Evolutionary conservation across 2,113 vertebrate species (phyloP).

Genomic region (Lates calcarifer): DNA sequence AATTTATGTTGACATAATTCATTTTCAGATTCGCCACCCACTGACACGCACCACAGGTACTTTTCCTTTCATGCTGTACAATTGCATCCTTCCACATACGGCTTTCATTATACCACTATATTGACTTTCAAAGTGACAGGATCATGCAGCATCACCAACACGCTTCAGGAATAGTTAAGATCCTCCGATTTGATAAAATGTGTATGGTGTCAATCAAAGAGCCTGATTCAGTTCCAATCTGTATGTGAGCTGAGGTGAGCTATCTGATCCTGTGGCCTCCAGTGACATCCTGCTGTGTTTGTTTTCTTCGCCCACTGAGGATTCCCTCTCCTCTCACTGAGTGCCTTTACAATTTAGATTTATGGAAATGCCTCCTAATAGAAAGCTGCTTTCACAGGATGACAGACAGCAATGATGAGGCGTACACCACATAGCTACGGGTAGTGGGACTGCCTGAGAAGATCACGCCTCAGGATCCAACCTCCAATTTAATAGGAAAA

Average conservation of each 20-base stretch:
- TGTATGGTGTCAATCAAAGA: conserved; percentile 68
- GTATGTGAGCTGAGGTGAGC: conserved; percentile 47
- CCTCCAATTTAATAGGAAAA: conserved; percentile 40
- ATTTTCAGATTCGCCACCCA: conserved; percentile 17
- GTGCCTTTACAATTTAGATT: conserved; percentile 83
- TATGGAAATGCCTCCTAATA: conserved; percentile 87
- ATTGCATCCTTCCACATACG: conserved; percentile 14
- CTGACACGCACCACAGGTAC: conserved; percentile 9
- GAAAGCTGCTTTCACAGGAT: conserved; percentile 83
- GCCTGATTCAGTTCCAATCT: conserved; percentile 44
- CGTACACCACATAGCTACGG: conserved; percentile 1
- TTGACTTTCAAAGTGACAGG: conserved; percentile 60
- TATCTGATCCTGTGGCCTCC: conserved; percentile 70
- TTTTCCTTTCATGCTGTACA: conserved; percentile 25
- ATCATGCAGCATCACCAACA: background rate
- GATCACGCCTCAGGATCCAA: conserved; percentile 51
- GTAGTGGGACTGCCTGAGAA: conserved; percentile 30
- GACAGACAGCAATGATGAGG: conserved; percentile 90
- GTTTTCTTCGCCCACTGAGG: conserved; percentile 52
- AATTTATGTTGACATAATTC: conserved; percentile 41
- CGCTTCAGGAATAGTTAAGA: conserved; percentile 34
- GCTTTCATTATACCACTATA: conserved; percentile 30
- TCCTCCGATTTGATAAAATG: conserved; percentile 44
- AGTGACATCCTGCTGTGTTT: conserved; percentile 65
- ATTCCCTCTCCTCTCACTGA: conserved; percentile 59